Percentiles rank a stretch among this genome's conserved stretches.
Evolutionary conservation across 1,140 invertebrate genomes (phyloP).

Genomic region (Atopsyche davidsoni): DNA sequence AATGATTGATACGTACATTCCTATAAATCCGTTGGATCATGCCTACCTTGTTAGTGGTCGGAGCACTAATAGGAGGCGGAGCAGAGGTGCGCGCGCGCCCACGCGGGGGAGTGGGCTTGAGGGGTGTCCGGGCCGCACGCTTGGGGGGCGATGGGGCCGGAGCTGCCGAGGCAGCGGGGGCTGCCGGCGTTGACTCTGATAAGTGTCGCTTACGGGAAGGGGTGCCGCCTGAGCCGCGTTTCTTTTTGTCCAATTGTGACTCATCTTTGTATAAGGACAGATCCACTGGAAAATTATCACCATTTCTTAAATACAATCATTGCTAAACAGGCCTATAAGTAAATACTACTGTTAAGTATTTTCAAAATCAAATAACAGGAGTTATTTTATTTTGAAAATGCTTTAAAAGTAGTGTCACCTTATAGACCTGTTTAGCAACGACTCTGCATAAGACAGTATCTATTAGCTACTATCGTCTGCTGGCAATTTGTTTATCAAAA

Average conservation of each 20-base stretch:
- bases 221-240: conserved; percentile 34
- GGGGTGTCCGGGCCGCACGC: conserved; percentile 31
- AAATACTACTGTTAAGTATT: too few species aligned
- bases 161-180: conserved; percentile 33
- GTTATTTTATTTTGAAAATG: too few species aligned
- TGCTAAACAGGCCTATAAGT: too few species aligned
- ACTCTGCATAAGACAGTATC: too few species aligned
- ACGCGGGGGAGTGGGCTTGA: conserved; percentile 40
- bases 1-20: conserved; percentile 49
- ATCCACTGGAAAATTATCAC: conserved; percentile 57
- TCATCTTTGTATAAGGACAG: conserved; percentile 73
- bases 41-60: conserved; percentile 49
- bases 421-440: too few species aligned
- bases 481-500: too few species aligned
- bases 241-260: conserved; percentile 67
- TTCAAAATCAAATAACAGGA: too few species aligned
- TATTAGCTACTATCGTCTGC: too few species aligned
- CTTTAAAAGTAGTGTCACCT: too few species aligned
- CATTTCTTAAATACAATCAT: conserved; percentile 1
- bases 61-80: conserved; percentile 30
- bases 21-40: conserved; percentile 53
- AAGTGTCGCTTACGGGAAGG: conserved; percentile 37
- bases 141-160: conserved; percentile 36
- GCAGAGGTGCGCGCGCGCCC: conserved; percentile 13
- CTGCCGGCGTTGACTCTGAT: conserved; percentile 37